phyloP scores from a whole-genome alignment of 2,113 vertebrate genomes.

The Paedocypris sp. region DNA sequence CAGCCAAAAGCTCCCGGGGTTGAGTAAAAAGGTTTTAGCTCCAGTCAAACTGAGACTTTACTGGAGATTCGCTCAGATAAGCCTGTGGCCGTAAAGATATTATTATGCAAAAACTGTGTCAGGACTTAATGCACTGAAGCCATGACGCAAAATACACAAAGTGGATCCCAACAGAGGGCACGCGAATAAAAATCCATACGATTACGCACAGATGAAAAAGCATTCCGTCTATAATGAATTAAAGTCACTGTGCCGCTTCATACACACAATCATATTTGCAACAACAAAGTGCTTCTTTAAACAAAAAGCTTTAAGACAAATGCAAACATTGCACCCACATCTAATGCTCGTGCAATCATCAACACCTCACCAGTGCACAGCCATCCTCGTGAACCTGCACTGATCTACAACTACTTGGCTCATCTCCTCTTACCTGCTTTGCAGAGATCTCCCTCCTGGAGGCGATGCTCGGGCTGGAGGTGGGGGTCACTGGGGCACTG shows the following conservation, averaged over 20 bases:
- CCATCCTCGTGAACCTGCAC: too few relatives aligned
- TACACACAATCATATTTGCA: neutral
- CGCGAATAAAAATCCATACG: neutral
- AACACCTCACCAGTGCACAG: too few relatives aligned
- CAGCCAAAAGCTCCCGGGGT: neutral
- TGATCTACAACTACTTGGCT: too few relatives aligned
- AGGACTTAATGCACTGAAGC: constrained; percentile 5
- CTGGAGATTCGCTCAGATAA: neutral
- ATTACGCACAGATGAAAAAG: neutral
- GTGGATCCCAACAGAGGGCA: neutral
- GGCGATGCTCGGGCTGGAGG: constrained; percentile 44
- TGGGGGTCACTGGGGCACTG: constrained; percentile 47
- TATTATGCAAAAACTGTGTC: constrained; percentile 2
- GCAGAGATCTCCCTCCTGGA: constrained; percentile 41
- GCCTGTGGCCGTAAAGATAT: constrained; percentile 1
- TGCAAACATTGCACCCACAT: too few relatives aligned
- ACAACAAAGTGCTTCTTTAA: neutral
- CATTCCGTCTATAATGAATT: neutral
- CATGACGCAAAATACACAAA: neutral
- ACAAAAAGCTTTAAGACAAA: too few relatives aligned
- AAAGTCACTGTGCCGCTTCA: neutral
- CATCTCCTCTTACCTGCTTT: constrained; percentile 48
- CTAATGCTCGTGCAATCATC: too few relatives aligned
- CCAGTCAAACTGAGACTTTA: constrained; percentile 1
- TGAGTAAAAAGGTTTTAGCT: neutral